These are phyloP conservation scores for Drosophila varians DNA, from an alignment of 1,140 invertebrate genomes.

Conservation along the genomic window DNA sequence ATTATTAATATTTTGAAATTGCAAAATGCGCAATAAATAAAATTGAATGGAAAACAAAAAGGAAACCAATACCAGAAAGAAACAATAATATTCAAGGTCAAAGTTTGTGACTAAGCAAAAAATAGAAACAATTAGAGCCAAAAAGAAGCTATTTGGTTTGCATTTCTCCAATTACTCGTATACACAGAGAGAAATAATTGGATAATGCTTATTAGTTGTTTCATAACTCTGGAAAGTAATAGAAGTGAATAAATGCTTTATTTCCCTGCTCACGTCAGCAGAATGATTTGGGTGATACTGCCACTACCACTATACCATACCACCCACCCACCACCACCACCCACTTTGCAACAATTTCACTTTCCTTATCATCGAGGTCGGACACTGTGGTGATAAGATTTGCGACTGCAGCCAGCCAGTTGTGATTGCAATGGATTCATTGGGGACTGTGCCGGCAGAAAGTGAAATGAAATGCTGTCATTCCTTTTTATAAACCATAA, in stretches of 20 bases:
- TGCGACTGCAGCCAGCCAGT: constrained; percentile 51
- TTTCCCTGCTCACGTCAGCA: not conserved
- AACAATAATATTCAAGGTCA: constrained; percentile 46
- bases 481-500: constrained; percentile 51
- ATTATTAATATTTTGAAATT: constrained; percentile 30
- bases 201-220: not conserved
- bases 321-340: not conserved
- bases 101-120: constrained; percentile 28
- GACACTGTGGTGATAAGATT: constrained; percentile 61
- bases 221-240: no score
- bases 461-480: constrained; percentile 63
- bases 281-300: not conserved
- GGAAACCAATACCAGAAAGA: constrained; percentile 23
- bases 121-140: constrained; percentile 1
- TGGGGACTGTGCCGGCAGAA: constrained; percentile 1
- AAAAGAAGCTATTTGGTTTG: not conserved
- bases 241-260: no score
- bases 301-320: not conserved
- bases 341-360: constrained; percentile 57
- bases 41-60: constrained; percentile 24
- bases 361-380: constrained; percentile 73
- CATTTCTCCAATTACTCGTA: not conserved
- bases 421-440: constrained; percentile 36
- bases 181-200: not conserved
- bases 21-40: constrained; percentile 62